Evolutionary conservation across 2,888 invertebrate species (phyloP).

Genomic region (Platycheirus albimanus): DNA sequence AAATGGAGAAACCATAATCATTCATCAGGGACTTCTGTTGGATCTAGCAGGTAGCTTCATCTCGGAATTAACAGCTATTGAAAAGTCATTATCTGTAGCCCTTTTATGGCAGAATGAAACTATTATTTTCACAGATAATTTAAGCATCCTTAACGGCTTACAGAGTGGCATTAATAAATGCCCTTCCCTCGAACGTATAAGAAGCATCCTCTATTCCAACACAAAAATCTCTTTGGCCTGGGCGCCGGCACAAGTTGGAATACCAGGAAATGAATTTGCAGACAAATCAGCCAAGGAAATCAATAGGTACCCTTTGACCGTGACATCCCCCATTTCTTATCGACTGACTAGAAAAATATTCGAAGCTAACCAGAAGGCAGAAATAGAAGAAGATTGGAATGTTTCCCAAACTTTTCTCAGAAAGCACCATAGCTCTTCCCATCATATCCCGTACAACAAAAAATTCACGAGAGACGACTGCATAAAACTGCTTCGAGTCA

Average conservation of each 20-base stretch:
- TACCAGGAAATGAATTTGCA: background rate
- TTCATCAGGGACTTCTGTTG: background rate
- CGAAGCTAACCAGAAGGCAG: background rate
- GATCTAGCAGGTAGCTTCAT: background rate
- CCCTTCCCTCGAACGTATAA: too few relatives aligned
- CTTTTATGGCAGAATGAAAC: too few relatives aligned
- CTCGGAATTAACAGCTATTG: background rate
- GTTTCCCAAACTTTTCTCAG: background rate
- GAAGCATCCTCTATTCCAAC: too few relatives aligned
- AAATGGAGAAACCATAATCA: background rate
- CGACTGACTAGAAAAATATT: background rate
- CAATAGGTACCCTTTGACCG: background rate
- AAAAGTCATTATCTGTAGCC: too few relatives aligned
- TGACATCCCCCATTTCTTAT: background rate
- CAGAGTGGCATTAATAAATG: too few relatives aligned
- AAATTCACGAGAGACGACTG: conserved; percentile 1
- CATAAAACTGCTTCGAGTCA: background rate
- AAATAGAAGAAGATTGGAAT: background rate
- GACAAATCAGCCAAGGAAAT: background rate
- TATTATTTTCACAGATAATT: too few relatives aligned
- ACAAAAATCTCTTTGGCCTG: background rate
- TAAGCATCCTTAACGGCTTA: too few relatives aligned
- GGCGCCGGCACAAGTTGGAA: background rate
- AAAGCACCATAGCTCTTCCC: background rate
- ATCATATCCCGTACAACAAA: background rate